Evolutionary conservation across 2,113 vertebrate species (phyloP).

Genomic region (Trachemys scripta): DNA sequence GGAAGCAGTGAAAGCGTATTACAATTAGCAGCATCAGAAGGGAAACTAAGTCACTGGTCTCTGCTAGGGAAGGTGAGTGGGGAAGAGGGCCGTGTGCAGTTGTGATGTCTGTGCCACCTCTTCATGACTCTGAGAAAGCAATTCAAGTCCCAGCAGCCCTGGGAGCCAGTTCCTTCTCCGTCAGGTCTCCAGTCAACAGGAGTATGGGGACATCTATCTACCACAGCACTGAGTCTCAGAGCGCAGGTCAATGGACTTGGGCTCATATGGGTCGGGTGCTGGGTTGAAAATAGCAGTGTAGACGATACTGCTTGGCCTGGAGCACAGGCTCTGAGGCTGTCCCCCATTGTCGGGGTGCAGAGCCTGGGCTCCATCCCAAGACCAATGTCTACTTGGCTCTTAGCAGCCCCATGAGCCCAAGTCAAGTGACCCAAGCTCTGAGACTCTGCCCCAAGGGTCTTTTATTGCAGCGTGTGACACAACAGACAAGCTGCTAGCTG

Average conservation of each 20-base stretch:
- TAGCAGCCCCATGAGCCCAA: background rate
- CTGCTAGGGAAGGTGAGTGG: background rate
- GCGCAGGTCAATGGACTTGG: no score
- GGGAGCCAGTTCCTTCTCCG: background rate
- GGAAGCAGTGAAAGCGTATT: accelerated
- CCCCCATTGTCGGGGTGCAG: background rate
- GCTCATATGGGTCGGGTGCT: no score
- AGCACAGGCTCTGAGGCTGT: no score
- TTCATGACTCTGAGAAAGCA: background rate
- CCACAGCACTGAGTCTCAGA: no score
- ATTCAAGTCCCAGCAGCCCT: no score
- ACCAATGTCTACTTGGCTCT: background rate
- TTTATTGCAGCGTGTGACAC: background rate
- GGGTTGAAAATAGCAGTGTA: no score
- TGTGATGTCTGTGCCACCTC: accelerated
- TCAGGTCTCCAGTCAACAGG: background rate
- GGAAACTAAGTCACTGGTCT: background rate
- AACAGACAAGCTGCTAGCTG: background rate
- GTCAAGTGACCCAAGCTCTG: background rate
- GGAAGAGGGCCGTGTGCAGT: background rate
- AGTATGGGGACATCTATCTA: background rate
- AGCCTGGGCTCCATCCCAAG: background rate
- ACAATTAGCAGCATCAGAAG: background rate
- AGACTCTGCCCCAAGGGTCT: background rate
- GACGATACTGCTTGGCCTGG: no score